Percentiles rank a stretch among this genome's conserved stretches.
These are phyloP conservation scores for Micropterix aruncella DNA, from an alignment of 2,888 invertebrate species.

Conservation along the genomic window DNA sequence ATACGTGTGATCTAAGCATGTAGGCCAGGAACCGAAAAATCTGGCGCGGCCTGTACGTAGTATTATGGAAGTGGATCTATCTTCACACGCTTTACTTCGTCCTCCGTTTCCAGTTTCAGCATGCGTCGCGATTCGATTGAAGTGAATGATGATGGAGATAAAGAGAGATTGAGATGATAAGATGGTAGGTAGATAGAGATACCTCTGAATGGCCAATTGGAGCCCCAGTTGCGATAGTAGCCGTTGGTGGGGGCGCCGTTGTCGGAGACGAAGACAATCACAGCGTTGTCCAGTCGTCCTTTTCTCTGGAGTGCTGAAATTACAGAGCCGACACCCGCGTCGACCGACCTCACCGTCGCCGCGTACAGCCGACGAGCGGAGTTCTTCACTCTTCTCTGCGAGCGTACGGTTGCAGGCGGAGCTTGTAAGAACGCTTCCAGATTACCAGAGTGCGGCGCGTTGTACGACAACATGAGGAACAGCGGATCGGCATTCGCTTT, in stretches of 20 bases:
- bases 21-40: too few species aligned
- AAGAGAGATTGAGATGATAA: too few species aligned
- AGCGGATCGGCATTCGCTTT: slow-evolving; percentile 49
- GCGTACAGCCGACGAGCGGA: slow-evolving; percentile 16
- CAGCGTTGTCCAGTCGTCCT: slow-evolving; percentile 62
- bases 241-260: slow-evolving; percentile 76
- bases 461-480: slow-evolving; percentile 66
- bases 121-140: too few species aligned
- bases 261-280: slow-evolving; percentile 77
- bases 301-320: slow-evolving; percentile 49
- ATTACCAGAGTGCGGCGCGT: slow-evolving; percentile 68
- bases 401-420: slow-evolving; percentile 50
- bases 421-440: slow-evolving; percentile 56
- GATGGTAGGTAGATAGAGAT: too few species aligned
- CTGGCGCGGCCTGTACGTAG: too few species aligned
- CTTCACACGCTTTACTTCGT: too few species aligned
- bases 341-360: slow-evolving; percentile 78
- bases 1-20: too few species aligned
- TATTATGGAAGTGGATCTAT: too few species aligned
- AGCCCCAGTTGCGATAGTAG: slow-evolving; percentile 54
- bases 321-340: slow-evolving; percentile 70
- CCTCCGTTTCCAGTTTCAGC: too few species aligned
- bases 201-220: slow-evolving; percentile 69
- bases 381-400: slow-evolving; percentile 31
- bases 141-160: too few species aligned